Percentiles rank a stretch among this genome's conserved stretches.
phyloP scores from a whole-genome alignment of 2,888 invertebrate genomes.

The Brenthis hecate region DNA sequence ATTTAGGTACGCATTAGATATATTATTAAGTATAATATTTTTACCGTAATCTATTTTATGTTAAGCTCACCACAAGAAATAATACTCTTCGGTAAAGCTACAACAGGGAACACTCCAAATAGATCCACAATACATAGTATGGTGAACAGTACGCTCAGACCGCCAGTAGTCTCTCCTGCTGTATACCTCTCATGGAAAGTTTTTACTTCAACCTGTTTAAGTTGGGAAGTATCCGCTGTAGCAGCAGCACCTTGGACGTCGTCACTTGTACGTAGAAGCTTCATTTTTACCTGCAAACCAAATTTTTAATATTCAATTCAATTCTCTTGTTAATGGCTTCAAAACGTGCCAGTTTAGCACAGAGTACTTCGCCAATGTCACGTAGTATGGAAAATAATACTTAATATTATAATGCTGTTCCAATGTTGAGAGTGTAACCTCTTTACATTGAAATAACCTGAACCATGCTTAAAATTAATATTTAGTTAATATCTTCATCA shows the following conservation, averaged over 20 bases:
- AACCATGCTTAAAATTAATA: too few species aligned
- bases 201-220: slow-evolving; percentile 48
- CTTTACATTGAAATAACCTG: too few species aligned
- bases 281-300: slow-evolving; percentile 28
- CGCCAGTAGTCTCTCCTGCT: slow-evolving; percentile 63
- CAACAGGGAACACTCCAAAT: slow-evolving; percentile 92
- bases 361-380: background rate
- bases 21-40: too few species aligned
- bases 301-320: background rate
- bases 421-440: too few species aligned
- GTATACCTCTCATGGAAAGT: slow-evolving; percentile 54
- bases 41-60: too few species aligned
- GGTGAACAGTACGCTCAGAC: slow-evolving; percentile 86
- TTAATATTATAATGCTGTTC: too few species aligned
- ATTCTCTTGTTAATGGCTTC: background rate
- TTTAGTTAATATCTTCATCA: too few species aligned
- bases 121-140: slow-evolving; percentile 90
- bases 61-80: slow-evolving; percentile 85
- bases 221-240: slow-evolving; percentile 10
- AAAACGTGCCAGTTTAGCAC: background rate
- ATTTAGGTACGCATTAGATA: too few species aligned
- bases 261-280: slow-evolving; percentile 17
- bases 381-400: too few species aligned
- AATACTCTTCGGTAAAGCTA: slow-evolving; percentile 88
- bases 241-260: background rate